These are phyloP conservation scores for Calidris pugnax DNA, from an alignment of 2,113 vertebrate species.

Conservation along the genomic window DNA sequence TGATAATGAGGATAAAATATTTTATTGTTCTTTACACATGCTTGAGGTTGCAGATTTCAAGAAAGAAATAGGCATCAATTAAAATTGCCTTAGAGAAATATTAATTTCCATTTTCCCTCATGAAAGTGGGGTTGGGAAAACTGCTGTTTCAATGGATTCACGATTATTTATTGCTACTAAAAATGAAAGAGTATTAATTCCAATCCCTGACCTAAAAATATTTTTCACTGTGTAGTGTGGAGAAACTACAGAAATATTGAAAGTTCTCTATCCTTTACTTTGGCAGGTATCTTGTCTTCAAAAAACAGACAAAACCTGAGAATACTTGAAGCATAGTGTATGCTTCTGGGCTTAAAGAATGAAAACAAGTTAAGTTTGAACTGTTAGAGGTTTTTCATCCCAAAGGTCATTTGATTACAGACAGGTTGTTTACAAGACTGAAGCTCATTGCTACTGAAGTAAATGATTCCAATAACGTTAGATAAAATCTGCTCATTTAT, in stretches of 20 bases:
- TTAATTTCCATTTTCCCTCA: not conserved
- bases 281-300: not conserved
- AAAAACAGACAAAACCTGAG: not conserved
- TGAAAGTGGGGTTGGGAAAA: not conserved
- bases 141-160: not conserved
- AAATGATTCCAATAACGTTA: not conserved
- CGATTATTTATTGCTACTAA: not conserved
- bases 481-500: conserved; percentile 26
- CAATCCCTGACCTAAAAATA: not conserved
- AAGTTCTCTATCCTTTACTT: not conserved
- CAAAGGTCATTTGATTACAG: conserved; percentile 18
- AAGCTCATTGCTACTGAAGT: conserved; percentile 32
- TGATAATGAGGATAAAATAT: not conserved
- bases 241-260: not conserved
- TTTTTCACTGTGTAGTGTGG: not conserved
- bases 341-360: not conserved
- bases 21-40: not conserved
- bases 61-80: not conserved
- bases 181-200: not conserved
- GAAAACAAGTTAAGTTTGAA: conserved; percentile 3
- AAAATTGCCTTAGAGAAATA: not conserved
- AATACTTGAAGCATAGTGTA: not conserved
- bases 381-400: not conserved
- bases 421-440: conserved; percentile 30
- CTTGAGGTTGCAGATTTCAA: not conserved